Evolutionary conservation across 2,113 vertebrate genomes (phyloP).

Genomic region (Ceuthmochares aereus): DNA sequence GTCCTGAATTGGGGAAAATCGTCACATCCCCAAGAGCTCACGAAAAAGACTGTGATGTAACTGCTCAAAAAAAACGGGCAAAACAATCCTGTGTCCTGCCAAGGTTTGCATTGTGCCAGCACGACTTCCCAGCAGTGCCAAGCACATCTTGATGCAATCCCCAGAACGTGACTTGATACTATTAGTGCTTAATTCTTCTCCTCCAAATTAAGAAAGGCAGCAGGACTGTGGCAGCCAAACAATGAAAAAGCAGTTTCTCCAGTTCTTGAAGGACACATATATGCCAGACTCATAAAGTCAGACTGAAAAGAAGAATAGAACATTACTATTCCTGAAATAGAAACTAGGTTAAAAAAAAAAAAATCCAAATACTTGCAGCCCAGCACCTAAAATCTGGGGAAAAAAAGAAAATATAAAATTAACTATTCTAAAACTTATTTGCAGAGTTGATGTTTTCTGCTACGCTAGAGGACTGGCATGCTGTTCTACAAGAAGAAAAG

Average conservation of each 20-base stretch:
- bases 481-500: neutral
- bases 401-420: neutral
- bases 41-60: neutral
- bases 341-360: neutral
- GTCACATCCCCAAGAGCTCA: fast-evolving
- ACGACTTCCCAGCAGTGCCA: neutral
- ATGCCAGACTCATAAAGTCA: neutral
- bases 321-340: neutral
- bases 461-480: neutral
- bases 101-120: neutral
- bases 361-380: neutral
- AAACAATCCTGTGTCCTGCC: fast-evolving
- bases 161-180: neutral
- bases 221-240: neutral
- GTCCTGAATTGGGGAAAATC: neutral
- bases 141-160: conserved; percentile 1
- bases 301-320: neutral
- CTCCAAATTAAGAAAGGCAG: neutral
- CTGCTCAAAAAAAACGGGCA: neutral
- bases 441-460: neutral
- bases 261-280: neutral
- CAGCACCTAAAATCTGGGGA: neutral
- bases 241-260: neutral
- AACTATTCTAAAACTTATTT: neutral
- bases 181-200: neutral